A percentile compares a stretch with the other conserved stretches of the same genome.
phyloP scores from a whole-genome alignment of 2,113 vertebrate genomes.

The Mustela nigripes region DNA sequence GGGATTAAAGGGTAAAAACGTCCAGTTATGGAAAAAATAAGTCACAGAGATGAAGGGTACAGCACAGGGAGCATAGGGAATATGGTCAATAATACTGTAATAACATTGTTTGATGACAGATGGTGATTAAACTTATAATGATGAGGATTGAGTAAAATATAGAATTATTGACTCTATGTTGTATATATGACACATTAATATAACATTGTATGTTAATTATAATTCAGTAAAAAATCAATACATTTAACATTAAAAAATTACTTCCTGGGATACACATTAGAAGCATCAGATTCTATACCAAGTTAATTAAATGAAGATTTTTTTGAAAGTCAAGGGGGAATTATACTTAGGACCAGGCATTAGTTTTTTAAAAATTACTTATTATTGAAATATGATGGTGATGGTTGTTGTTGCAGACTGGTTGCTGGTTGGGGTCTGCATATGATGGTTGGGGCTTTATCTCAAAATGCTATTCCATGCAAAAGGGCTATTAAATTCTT shows the following conservation, averaged over 20 bases:
- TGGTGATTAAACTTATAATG: not conserved
- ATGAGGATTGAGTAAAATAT: not conserved
- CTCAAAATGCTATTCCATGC: conserved; percentile 55
- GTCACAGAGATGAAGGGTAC: not conserved
- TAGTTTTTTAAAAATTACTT: not conserved
- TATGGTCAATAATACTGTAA: not conserved
- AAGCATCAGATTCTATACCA: not conserved
- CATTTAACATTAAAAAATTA: not conserved
- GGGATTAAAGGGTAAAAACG: not conserved
- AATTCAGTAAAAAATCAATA: not conserved
- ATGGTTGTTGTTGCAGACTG: not conserved
- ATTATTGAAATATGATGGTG: not conserved
- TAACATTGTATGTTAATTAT: not conserved
- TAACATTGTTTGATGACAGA: not conserved
- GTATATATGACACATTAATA: too few relatives aligned
- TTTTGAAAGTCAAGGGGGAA: not conserved
- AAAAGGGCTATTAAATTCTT: conserved; percentile 78
- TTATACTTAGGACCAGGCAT: not conserved
- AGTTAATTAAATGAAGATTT: not conserved
- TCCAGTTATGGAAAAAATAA: not conserved
- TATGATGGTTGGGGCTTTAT: conserved; percentile 13
- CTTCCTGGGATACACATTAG: not conserved
- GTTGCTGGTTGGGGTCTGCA: too few relatives aligned
- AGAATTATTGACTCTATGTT: not conserved
- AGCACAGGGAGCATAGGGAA: not conserved